These are phyloP conservation scores for Dicyrtomina minuta DNA, from an alignment of 2,888 invertebrate species.

Conservation along the genomic window DNA sequence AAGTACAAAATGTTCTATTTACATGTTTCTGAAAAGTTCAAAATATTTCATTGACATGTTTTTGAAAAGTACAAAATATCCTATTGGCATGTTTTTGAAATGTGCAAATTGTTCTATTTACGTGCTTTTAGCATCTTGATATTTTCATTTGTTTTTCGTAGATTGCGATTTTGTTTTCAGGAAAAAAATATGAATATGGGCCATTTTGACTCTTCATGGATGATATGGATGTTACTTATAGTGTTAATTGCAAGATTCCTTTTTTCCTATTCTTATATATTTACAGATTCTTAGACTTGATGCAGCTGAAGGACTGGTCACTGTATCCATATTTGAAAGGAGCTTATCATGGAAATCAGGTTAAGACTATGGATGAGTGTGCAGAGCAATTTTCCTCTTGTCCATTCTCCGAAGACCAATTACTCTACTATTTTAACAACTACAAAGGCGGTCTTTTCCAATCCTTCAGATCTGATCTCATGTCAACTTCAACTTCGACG, in stretches of 20 bases:
- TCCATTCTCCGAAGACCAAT: constrained; percentile 43
- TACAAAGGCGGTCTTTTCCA: constrained; percentile 52
- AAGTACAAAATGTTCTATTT: too few relatives aligned
- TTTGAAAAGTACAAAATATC: too few relatives aligned
- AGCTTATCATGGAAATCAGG: constrained; percentile 47
- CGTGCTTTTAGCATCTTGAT: too few relatives aligned
- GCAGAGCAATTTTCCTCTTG: constrained; percentile 34
- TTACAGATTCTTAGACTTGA: constrained; percentile 47
- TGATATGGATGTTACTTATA: neutral
- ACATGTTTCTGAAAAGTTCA: too few relatives aligned
- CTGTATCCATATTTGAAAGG: constrained; percentile 49
- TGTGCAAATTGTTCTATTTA: too few relatives aligned
- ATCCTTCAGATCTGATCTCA: constrained; percentile 38
- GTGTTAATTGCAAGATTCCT: neutral
- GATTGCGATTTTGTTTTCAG: too few relatives aligned
- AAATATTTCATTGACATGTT: too few relatives aligned
- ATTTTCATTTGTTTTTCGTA: too few relatives aligned
- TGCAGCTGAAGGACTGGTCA: constrained; percentile 51
- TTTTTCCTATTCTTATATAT: neutral
- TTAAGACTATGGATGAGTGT: constrained; percentile 42
- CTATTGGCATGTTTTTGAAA: too few relatives aligned
- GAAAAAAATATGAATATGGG: neutral
- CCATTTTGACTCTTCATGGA: neutral
- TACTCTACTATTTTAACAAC: constrained; percentile 51
- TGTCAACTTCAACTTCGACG: too few relatives aligned